Evolutionary conservation across 2,113 vertebrate species (phyloP).

Genomic region (Chloroceryle aenea): DNA sequence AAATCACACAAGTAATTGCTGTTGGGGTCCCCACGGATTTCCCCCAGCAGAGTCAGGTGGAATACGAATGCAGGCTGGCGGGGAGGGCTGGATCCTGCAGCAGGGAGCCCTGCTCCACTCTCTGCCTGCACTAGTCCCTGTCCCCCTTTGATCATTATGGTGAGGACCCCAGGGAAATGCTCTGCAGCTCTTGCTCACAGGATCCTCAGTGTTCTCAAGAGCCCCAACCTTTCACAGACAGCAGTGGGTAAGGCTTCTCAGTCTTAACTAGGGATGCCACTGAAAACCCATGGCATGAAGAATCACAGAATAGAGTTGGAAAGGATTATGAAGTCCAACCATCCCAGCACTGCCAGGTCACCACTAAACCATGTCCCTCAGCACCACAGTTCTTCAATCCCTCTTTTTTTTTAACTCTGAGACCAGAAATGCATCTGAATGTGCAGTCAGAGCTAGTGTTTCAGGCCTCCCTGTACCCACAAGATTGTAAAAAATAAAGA

Average conservation of each 20-base stretch:
- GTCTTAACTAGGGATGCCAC: background rate
- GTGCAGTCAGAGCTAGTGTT: background rate
- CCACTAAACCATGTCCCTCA: background rate
- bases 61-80: constrained; percentile 80
- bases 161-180: background rate
- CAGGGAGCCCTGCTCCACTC: background rate
- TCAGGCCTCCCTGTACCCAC: background rate
- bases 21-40: constrained; percentile 80
- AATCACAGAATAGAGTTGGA: background rate
- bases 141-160: fast-evolving
- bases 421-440: background rate
- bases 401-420: background rate
- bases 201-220: background rate
- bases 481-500: background rate
- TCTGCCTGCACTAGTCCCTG: background rate
- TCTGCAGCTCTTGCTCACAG: background rate
- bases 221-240: background rate
- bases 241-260: background rate
- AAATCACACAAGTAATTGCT: constrained; percentile 92
- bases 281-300: background rate
- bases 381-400: background rate
- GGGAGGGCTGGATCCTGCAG: background rate
- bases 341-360: background rate
- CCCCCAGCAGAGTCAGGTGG: constrained; percentile 78
- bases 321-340: background rate